Percentiles rank a stretch among this genome's conserved stretches.
phyloP scores from a whole-genome alignment of 2,797 vertebrate genomes.

The Lemur catta region DNA sequence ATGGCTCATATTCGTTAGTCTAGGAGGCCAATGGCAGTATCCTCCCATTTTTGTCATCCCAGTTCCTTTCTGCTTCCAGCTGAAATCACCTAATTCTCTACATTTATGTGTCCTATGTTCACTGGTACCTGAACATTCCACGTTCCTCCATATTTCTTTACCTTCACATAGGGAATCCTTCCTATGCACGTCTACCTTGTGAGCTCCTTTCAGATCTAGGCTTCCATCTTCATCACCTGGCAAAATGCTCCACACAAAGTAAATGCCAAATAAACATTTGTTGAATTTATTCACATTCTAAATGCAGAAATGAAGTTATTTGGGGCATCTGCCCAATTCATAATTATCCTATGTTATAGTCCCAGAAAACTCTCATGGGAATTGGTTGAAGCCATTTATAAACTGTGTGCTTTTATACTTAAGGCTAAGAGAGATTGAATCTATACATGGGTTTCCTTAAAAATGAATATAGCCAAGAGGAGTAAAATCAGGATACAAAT shows the following conservation, averaged over 20 bases:
- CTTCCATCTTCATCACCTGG: background rate
- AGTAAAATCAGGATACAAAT: background rate
- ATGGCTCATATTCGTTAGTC: background rate
- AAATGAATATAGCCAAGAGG: background rate
- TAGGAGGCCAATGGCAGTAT: background rate
- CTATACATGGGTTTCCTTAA: background rate
- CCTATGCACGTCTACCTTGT: background rate
- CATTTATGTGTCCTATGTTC: background rate
- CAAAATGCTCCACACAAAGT: background rate
- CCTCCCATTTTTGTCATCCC: background rate
- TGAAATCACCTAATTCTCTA: constrained; percentile 14
- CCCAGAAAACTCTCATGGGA: background rate
- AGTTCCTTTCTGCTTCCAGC: background rate
- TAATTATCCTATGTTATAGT: constrained; percentile 1
- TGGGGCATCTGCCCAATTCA: background rate
- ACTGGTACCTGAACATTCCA: background rate
- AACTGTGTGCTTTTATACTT: background rate
- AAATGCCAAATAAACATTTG: background rate
- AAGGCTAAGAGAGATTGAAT: background rate
- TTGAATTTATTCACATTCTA: background rate
- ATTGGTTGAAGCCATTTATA: constrained; percentile 40
- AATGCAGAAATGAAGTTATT: background rate
- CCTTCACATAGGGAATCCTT: background rate
- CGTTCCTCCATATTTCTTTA: background rate
- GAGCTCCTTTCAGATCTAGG: background rate